These are phyloP conservation scores for Ctenodactylus gundi DNA, from an alignment of 2,113 vertebrate genomes.

Conservation along the genomic window DNA sequence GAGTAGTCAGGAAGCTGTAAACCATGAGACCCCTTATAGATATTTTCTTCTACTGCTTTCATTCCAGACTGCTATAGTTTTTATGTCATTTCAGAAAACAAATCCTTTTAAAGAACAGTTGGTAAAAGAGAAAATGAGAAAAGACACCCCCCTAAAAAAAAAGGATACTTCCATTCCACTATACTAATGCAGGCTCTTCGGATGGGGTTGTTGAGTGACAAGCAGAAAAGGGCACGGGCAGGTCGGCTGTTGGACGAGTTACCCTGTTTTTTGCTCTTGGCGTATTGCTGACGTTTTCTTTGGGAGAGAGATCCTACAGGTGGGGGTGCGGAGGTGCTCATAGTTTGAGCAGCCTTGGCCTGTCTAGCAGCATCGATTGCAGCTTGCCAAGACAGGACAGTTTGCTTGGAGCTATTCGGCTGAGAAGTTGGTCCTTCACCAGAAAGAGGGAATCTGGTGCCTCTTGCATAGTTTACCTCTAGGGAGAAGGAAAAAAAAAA, in stretches of 20 bases:
- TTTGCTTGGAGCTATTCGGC: slow-evolving; percentile 91
- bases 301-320: slow-evolving; percentile 97
- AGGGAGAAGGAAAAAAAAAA: slow-evolving; percentile 70
- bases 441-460: slow-evolving; percentile 92
- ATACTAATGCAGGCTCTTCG: slow-evolving; percentile 99
- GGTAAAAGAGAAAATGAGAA: slow-evolving; percentile 5
- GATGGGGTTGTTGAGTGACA: slow-evolving; percentile 98
- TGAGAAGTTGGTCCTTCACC: slow-evolving; percentile 94
- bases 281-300: slow-evolving; percentile 99
- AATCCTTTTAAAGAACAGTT: slow-evolving; percentile 46
- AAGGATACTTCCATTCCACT: slow-evolving; percentile 99
- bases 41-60: not conserved
- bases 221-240: slow-evolving; percentile 97
- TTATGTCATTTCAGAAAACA: slow-evolving; percentile 45
- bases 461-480: slow-evolving; percentile 99
- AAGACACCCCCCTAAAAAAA: slow-evolving; percentile 82
- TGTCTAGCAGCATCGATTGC: slow-evolving; percentile 97
- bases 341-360: slow-evolving; percentile 94
- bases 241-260: slow-evolving; percentile 95
- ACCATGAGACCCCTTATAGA: not conserved
- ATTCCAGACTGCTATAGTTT: slow-evolving; percentile 32
- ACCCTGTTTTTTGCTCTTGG: slow-evolving; percentile 99
- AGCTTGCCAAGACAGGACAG: slow-evolving; percentile 95
- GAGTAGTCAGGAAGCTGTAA: not conserved
- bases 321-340: slow-evolving; percentile 94